Conservation (phyloP, 2,113 vertebrate species). For the Neofelis nebulosa region DNA sequence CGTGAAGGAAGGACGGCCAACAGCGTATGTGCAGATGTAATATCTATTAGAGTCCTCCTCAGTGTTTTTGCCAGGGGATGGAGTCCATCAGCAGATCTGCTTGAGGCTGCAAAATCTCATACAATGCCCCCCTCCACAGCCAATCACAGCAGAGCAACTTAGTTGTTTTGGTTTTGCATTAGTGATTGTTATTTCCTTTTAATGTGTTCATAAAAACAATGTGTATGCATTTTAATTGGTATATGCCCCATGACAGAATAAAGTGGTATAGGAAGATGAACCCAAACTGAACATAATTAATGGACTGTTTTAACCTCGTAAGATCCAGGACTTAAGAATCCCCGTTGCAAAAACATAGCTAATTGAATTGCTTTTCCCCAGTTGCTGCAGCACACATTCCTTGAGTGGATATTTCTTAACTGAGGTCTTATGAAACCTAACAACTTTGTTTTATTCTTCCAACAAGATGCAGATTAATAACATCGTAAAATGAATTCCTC, state of each 20-base stretch:
- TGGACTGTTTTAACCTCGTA: not conserved
- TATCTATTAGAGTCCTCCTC: slow-evolving; percentile 70
- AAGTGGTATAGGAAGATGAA: not conserved
- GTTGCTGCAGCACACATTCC: not conserved
- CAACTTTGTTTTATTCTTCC: not conserved
- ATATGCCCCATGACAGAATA: slow-evolving; percentile 30
- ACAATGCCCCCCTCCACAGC: slow-evolving; percentile 56
- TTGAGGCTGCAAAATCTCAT: slow-evolving; percentile 77
- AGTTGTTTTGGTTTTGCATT: slow-evolving; percentile 67
- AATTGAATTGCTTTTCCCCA: not conserved
- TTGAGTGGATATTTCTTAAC: not conserved
- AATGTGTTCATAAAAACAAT: slow-evolving; percentile 40
- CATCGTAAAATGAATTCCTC: not conserved
- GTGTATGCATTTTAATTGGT: not conserved
- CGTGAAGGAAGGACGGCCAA: slow-evolving; percentile 73
- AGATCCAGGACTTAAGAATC: not conserved
- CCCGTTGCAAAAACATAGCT: not conserved
- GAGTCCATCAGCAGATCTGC: slow-evolving; percentile 74
- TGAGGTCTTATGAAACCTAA: not conserved
- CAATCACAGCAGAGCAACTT: slow-evolving; percentile 47
- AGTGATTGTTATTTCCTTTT: slow-evolving; percentile 23
- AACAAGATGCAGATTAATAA: not conserved
- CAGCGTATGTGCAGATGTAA: slow-evolving; percentile 76
- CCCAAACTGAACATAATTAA: not conserved
- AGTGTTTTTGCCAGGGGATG: slow-evolving; percentile 58